Evolutionary conservation across 2,113 vertebrate species (phyloP).

Genomic region (Gymnarchus niloticus): DNA sequence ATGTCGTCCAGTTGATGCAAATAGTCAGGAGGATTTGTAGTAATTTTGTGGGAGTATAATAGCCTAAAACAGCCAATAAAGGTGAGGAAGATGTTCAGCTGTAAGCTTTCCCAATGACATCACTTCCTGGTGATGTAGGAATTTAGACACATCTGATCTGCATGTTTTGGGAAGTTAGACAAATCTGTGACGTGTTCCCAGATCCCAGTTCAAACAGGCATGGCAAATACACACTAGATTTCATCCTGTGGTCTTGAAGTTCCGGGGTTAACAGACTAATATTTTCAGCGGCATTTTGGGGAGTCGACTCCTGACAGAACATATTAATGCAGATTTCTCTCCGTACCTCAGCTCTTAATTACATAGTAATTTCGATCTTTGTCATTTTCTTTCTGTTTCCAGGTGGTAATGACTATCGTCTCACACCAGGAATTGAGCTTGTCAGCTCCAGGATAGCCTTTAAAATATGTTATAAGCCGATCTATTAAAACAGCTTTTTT

Average conservation of each 20-base stretch:
- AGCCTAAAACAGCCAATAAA: background rate
- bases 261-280: background rate
- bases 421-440: background rate
- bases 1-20: background rate
- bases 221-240: background rate
- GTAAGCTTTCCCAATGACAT: background rate
- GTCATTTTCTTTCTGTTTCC: background rate
- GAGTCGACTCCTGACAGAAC: background rate
- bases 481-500: background rate
- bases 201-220: background rate
- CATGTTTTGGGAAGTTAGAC: background rate
- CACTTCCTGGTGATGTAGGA: background rate
- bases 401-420: background rate
- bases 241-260: background rate
- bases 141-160: no score
- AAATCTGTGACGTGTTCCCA: no score
- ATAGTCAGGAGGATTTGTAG: background rate
- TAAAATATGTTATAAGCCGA: background rate
- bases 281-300: background rate
- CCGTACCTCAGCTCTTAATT: background rate
- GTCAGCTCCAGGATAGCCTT: background rate
- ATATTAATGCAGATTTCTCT: background rate
- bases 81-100: background rate
- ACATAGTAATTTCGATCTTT: background rate
- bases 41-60: background rate